Base-by-base conservation (phyloP, 2,888 invertebrate species). In the Isotomurus palustris region DNA sequence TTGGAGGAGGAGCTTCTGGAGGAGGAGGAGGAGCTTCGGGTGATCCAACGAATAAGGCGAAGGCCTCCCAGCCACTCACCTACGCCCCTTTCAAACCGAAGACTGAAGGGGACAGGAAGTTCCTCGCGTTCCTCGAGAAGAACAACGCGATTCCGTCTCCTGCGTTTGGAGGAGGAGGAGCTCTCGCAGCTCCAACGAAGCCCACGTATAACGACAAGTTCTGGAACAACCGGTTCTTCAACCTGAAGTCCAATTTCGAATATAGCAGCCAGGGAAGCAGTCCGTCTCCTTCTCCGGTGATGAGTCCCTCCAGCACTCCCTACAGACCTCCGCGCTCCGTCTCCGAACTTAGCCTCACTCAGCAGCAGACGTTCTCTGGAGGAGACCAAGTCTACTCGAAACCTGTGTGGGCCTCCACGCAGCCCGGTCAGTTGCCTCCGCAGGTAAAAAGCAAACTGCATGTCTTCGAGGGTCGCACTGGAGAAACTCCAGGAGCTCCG, bases 31-130 rank as follows among this genome's bases (percentile, higher is more conserved):
- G 25, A 12, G 45, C 40, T 32, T 56, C 40, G 27, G 79, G 78
- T 8, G 73, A 74, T 47, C 72, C 71, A 44, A 8, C 43, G 6
- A 24, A 24, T 12, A 10, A 8, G 6, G 5, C 21, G 14, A 24
- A 5, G 4, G 19, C 14, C 5, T 8, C 38, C n/a, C 5, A 10
- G 1, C 25, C 2, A 8, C 19, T 36, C 19, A 57, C 58, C 29
- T 32, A 52, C 28, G 32, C 28, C 12, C 62, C 65, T 1, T 69
- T 91, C 68, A 81, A 83, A 66, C 87, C 90, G 0, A 89, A 87
- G 75, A 91, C 91, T 0, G 89, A 89, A 51, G 89, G 87, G 71
- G 91, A 91, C 73, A 81, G 82, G 53, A 91, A 91, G 73, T 91
- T 91, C 72, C 76, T 90, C 49, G 88, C 89, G 0, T 85, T 91